phyloP scores from a whole-genome alignment of 2,888 invertebrate genomes.

The Melieria crassipennis region DNA sequence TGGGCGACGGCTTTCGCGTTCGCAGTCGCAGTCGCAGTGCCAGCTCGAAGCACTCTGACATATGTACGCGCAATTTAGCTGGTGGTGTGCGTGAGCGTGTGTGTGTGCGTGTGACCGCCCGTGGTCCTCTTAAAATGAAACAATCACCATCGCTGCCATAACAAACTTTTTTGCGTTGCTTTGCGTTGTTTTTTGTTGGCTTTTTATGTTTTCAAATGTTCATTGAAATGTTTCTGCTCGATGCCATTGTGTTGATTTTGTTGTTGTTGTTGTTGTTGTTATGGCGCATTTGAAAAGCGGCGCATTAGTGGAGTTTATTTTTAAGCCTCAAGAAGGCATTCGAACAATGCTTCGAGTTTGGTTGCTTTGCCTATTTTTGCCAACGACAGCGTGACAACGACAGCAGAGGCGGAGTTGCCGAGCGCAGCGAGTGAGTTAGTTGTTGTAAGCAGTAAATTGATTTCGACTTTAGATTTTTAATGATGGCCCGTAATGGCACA shows the following conservation, averaged over 20 bases:
- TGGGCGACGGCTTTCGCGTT: not conserved
- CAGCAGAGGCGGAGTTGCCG: too few species aligned
- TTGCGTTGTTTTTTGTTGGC: constrained; percentile 5
- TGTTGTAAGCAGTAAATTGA: constrained; percentile 49
- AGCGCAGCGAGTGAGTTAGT: not conserved
- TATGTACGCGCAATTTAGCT: not conserved
- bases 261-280: not conserved
- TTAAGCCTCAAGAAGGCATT: constrained; percentile 48
- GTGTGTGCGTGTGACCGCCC: not conserved
- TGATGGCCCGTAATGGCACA: constrained; percentile 36
- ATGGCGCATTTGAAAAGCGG: not conserved
- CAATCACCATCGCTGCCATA: not conserved
- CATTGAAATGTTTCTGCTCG: not conserved
- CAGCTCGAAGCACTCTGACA: too few species aligned
- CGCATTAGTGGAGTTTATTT: constrained; percentile 58
- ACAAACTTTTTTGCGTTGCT: too few species aligned
- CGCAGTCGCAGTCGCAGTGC: too few species aligned
- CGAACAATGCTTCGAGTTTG: too few species aligned
- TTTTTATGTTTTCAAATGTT: constrained; percentile 10
- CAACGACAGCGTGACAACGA: not conserved
- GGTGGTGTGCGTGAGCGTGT: not conserved
- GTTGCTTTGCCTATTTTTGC: too few species aligned
- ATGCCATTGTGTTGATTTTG: not conserved
- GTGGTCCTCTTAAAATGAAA: not conserved
- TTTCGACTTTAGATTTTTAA: constrained; percentile 50